Evolutionary conservation across 2,113 vertebrate genomes (phyloP).

Genomic region (Meleagris gallopavo): DNA sequence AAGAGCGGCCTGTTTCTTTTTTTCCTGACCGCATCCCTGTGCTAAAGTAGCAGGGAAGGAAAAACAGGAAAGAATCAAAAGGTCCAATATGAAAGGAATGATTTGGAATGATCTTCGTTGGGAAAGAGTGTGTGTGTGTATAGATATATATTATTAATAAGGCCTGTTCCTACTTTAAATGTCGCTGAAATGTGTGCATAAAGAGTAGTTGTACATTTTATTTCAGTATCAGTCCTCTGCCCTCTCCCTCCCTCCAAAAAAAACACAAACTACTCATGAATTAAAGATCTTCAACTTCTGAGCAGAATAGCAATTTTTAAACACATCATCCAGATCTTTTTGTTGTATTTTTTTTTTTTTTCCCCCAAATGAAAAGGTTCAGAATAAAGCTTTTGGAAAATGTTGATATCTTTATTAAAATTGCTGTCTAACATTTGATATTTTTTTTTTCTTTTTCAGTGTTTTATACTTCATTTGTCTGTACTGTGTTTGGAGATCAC

Average conservation of each 20-base stretch:
- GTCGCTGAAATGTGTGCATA: not conserved
- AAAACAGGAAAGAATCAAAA: not conserved
- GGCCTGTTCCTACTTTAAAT: not conserved
- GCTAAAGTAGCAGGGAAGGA: not conserved
- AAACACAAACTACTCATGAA: not conserved
- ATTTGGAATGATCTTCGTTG: not conserved
- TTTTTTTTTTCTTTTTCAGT: conserved; percentile 22
- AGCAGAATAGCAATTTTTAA: not conserved
- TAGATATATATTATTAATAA: not conserved
- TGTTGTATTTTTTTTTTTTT: not conserved
- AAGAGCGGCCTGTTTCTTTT: conserved; percentile 9
- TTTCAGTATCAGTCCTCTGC: not conserved
- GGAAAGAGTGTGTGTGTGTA: not conserved
- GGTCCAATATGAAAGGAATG: not conserved
- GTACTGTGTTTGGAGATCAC: conserved; percentile 20
- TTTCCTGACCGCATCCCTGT: not conserved
- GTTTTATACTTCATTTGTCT: not conserved
- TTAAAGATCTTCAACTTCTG: not conserved
- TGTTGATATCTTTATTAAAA: not conserved
- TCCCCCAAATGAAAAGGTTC: not conserved
- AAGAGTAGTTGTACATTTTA: not conserved
- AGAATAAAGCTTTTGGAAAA: not conserved
- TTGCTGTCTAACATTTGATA: not conserved
- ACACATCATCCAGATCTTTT: not conserved
- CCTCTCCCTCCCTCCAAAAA: not conserved